Conservation (phyloP, 2,888 invertebrate species). For the Trichogramma dendrolimi region DNA sequence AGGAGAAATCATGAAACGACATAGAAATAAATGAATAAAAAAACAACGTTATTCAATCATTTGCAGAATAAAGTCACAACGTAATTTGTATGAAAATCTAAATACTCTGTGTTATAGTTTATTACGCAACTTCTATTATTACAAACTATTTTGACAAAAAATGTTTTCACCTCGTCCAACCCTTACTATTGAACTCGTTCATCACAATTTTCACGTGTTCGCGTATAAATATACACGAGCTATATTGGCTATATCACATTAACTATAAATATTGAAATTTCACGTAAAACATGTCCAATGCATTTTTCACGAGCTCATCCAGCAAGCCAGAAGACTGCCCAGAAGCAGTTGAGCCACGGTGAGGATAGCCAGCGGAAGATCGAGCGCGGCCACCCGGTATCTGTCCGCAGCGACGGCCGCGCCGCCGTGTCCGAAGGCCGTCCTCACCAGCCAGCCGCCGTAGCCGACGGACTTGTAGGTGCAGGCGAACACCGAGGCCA, state of each 20-base stretch:
- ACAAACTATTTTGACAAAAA: slow-evolving; percentile 7
- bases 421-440: slow-evolving; percentile 47
- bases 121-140: slow-evolving; percentile 4
- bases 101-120: slow-evolving; percentile 1
- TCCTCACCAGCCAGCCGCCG: slow-evolving; percentile 47
- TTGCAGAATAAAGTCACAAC: slow-evolving; percentile 53
- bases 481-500: slow-evolving; percentile 46
- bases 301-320: slow-evolving; percentile 39
- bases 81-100: slow-evolving; percentile 49
- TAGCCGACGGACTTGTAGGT: slow-evolving; percentile 48
- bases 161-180: slow-evolving; percentile 2
- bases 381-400: slow-evolving; percentile 37
- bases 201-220: neutral
- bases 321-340: slow-evolving; percentile 46
- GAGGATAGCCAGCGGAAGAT: slow-evolving; percentile 46
- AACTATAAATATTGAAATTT: slow-evolving; percentile 14
- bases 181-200: too few species aligned
- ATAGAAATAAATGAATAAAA: slow-evolving; percentile 17
- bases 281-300: slow-evolving; percentile 6
- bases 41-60: slow-evolving; percentile 48
- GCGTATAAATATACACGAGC: too few species aligned
- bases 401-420: neutral
- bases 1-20: slow-evolving; percentile 20
- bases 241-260: neutral
- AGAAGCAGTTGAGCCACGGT: slow-evolving; percentile 47